Percentiles rank a stretch among this genome's conserved stretches.
phyloP scores from a whole-genome alignment of 2,888 invertebrate species.

The Pseudococcus viburni region DNA sequence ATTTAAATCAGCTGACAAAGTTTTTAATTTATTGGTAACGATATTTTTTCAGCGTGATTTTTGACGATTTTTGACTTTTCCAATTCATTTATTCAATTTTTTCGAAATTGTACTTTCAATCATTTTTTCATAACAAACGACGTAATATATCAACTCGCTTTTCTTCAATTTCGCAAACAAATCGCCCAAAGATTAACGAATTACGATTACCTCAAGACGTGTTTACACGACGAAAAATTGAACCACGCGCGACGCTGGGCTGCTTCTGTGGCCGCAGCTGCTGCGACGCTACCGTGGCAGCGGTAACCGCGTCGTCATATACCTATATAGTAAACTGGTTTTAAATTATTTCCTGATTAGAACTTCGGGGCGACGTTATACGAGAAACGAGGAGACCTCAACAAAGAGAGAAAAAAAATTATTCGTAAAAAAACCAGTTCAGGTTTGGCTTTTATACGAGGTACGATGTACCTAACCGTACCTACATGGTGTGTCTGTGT shows the following conservation, averaged over 20 bases:
- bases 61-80: too few relatives aligned
- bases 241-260: background rate
- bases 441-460: background rate
- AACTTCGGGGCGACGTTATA: slow-evolving; percentile 9
- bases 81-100: too few relatives aligned
- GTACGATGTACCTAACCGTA: background rate
- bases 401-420: background rate
- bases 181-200: background rate
- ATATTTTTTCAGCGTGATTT: too few relatives aligned
- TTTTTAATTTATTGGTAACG: too few relatives aligned
- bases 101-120: too few relatives aligned
- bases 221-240: background rate
- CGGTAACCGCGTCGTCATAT: background rate
- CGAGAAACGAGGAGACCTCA: background rate
- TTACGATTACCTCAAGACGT: background rate
- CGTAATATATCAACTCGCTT: background rate
- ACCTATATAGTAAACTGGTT: slow-evolving; percentile 33
- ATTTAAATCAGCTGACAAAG: too few relatives aligned
- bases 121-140: background rate
- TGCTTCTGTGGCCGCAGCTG: background rate
- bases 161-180: background rate
- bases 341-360: slow-evolving; percentile 49
- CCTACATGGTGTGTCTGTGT: background rate
- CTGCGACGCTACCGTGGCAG: background rate
- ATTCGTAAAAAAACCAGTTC: slow-evolving; percentile 41